These are phyloP conservation scores for Mustela nigripes DNA, from an alignment of 2,113 vertebrate genomes.

Conservation along the genomic window DNA sequence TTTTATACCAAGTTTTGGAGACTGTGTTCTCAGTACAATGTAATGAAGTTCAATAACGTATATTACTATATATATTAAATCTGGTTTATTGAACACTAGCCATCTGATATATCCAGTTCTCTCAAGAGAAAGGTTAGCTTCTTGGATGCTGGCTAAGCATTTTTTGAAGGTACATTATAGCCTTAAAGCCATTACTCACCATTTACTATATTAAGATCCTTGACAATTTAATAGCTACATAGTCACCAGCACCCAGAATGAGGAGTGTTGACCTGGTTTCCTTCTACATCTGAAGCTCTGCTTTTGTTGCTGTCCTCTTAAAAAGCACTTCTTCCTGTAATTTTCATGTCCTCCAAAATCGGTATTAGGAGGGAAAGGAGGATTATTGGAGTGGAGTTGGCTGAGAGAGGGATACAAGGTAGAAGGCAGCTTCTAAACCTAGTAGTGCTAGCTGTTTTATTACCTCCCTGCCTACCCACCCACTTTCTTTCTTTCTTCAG, in stretches of 20 bases:
- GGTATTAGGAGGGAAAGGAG: not conserved
- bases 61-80: conserved; percentile 41
- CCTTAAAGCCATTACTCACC: not conserved
- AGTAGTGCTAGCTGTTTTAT: not conserved
- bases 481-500: not conserved
- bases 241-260: not conserved
- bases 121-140: not conserved
- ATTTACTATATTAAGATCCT: not conserved
- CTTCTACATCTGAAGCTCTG: not conserved
- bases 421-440: not conserved
- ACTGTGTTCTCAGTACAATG: not conserved
- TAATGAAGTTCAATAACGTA: conserved; percentile 7
- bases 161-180: conserved; percentile 41
- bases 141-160: not conserved
- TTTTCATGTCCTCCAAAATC: not conserved
- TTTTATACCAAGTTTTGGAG: conserved; percentile 51
- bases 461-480: not conserved
- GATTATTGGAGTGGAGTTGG: not conserved
- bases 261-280: not conserved
- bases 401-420: not conserved
- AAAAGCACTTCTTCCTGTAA: not conserved
- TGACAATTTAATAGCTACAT: not conserved
- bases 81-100: conserved; percentile 4
- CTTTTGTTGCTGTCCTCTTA: not conserved
- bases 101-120: not conserved